Evolutionary conservation across 2,113 vertebrate genomes (phyloP).

Genomic region (Phrynosoma blainvillii): DNA sequence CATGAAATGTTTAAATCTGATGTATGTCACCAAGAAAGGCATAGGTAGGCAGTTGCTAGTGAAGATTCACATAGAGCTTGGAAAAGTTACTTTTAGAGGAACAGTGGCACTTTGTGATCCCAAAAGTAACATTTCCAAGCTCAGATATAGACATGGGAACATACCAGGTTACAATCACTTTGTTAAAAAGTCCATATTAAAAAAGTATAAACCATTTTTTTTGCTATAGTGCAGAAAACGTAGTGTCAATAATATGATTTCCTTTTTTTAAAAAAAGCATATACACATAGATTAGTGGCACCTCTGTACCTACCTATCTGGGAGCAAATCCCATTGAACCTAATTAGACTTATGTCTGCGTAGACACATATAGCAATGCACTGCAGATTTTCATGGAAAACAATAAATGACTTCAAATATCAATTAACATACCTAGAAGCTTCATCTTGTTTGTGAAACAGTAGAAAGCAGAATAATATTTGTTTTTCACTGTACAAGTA

Average conservation of each 20-base stretch:
- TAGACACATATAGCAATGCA: background rate
- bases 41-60: background rate
- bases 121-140: too few relatives aligned
- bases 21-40: background rate
- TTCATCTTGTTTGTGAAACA: conserved; percentile 49
- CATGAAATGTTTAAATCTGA: background rate
- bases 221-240: background rate
- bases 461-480: conserved; percentile 47
- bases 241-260: too few relatives aligned
- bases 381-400: background rate
- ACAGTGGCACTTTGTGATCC: background rate
- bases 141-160: background rate
- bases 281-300: background rate
- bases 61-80: background rate
- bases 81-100: background rate
- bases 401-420: background rate
- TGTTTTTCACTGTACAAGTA: conserved; percentile 62
- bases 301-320: background rate
- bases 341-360: background rate
- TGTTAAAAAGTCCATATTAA: background rate
- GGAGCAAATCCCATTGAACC: background rate
- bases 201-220: background rate
- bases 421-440: conserved; percentile 2
- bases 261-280: background rate
- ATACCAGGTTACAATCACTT: too few relatives aligned